These are phyloP conservation scores for Phylloscopus whistleri DNA, from an alignment of 2,113 vertebrate genomes.

Conservation along the genomic window DNA sequence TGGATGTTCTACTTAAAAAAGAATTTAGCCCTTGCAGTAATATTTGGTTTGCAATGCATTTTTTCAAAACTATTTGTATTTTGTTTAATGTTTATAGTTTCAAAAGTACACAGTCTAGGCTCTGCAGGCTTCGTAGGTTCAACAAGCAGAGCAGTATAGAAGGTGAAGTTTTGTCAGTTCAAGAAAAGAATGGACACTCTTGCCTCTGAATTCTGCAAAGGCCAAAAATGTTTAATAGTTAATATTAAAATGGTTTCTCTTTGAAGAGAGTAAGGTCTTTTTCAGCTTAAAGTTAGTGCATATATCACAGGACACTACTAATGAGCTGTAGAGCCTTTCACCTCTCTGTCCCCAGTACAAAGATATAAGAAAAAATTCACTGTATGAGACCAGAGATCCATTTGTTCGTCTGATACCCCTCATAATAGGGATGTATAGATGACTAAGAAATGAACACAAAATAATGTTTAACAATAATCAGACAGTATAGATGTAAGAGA, in stretches of 20 bases:
- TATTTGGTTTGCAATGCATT: background rate
- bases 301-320: background rate
- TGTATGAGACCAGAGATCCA: background rate
- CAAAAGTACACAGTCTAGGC: background rate
- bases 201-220: background rate
- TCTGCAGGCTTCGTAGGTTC: background rate
- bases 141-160: background rate
- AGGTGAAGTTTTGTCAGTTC: background rate
- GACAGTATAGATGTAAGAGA: background rate
- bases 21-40: background rate
- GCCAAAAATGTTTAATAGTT: background rate
- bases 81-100: background rate
- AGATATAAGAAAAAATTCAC: background rate
- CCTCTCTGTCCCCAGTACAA: background rate
- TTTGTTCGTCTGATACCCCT: background rate
- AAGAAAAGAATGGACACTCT: background rate
- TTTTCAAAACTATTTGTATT: background rate
- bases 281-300: background rate
- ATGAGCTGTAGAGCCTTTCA: background rate
- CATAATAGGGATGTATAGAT: background rate
- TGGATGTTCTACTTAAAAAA: background rate
- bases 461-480: background rate
- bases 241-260: background rate
- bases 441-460: background rate
- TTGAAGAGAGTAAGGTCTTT: background rate